Evolutionary conservation across 1,140 invertebrate genomes (phyloP).

Genomic region (Daktulosphaira vitifoliae): DNA sequence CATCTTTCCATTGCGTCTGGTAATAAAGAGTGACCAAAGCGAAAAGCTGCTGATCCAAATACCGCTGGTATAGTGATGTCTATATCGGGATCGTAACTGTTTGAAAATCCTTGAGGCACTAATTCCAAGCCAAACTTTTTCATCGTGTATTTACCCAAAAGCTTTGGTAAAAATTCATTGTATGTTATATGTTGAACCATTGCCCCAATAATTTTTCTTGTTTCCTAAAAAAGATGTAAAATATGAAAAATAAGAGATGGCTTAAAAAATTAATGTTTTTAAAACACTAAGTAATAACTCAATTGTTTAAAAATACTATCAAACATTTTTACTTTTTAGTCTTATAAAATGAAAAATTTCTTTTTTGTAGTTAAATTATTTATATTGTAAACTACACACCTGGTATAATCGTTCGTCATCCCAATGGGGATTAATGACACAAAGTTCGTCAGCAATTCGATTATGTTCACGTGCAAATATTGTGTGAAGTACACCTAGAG

Average conservation of each 20-base stretch:
- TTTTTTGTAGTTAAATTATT: too few species aligned
- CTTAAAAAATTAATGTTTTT: too few species aligned
- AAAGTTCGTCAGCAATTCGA: slow-evolving; percentile 63
- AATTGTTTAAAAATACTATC: too few species aligned
- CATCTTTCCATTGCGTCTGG: slow-evolving; percentile 39
- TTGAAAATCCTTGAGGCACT: slow-evolving; percentile 44
- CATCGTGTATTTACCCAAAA: slow-evolving; percentile 53
- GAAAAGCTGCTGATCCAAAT: slow-evolving; percentile 55
- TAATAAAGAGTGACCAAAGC: slow-evolving; percentile 55
- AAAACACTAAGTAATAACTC: too few species aligned
- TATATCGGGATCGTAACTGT: slow-evolving; percentile 54
- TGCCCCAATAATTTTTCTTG: slow-evolving; percentile 70
- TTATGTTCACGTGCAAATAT: slow-evolving; percentile 85
- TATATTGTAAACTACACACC: too few species aligned
- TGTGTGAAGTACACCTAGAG: slow-evolving; percentile 59
- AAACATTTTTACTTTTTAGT: too few species aligned
- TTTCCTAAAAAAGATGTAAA: too few species aligned
- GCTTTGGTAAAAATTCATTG: slow-evolving; percentile 76
- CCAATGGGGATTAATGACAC: slow-evolving; percentile 75
- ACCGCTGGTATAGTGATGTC: slow-evolving; percentile 56
- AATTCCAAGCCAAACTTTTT: slow-evolving; percentile 66
- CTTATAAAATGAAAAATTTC: too few species aligned
- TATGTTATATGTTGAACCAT: slow-evolving; percentile 83
- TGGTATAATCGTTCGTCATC: slow-evolving; percentile 78
- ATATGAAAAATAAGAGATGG: too few species aligned